These are phyloP conservation scores for Cantharis rufa DNA, from an alignment of 2,888 invertebrate genomes.

Conservation along the genomic window DNA sequence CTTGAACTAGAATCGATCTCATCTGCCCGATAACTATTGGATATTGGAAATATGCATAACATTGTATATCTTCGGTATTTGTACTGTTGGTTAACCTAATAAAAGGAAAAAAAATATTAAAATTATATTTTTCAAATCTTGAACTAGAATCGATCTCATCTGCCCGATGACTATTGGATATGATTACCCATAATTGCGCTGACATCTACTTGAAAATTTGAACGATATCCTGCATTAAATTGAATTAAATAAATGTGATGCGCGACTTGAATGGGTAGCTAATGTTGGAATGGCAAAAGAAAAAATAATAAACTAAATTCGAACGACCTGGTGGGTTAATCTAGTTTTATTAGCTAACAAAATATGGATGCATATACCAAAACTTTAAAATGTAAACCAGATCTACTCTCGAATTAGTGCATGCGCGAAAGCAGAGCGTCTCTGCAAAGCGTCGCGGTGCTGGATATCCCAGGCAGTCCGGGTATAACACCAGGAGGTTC, in stretches of 20 bases:
- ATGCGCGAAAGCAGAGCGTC: conserved; percentile 36
- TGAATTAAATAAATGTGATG: not conserved
- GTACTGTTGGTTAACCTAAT: not conserved
- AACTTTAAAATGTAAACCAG: conserved; percentile 26
- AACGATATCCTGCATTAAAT: not conserved
- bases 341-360: conserved; percentile 10
- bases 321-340: conserved; percentile 4
- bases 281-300: not conserved
- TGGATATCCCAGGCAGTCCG: conserved; percentile 42
- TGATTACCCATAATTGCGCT: not conserved
- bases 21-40: not conserved
- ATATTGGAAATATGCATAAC: not conserved
- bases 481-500: conserved; percentile 34
- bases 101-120: not conserved
- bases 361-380: conserved; percentile 17
- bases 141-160: not conserved
- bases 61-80: not conserved
- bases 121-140: not conserved
- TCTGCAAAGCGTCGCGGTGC: conserved; percentile 37
- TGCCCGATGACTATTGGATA: not conserved
- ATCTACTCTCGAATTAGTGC: conserved; percentile 32
- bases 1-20: not conserved
- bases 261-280: not conserved
- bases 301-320: not conserved
- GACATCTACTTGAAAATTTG: not conserved